Evolutionary conservation across 1,140 invertebrate species (phyloP).

Genomic region (Antheraea pernyi): DNA sequence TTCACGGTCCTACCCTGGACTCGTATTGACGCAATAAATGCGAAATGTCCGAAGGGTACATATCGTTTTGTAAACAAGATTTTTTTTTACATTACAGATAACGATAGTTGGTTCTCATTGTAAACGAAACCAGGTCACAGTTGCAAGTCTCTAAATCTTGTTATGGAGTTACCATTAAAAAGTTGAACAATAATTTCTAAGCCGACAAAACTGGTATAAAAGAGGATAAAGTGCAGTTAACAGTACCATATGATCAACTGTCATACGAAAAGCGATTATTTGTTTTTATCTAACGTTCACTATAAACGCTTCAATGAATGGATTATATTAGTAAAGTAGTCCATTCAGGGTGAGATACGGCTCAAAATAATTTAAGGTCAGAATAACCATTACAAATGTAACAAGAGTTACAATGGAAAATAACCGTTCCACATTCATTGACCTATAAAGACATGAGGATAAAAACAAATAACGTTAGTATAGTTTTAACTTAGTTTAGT

Average conservation of each 20-base stretch:
- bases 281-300: background rate
- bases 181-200: slow-evolving; percentile 7
- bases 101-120: background rate
- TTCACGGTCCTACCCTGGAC: slow-evolving; percentile 73
- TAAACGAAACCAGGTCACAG: slow-evolving; percentile 7
- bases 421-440: background rate
- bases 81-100: slow-evolving; percentile 8
- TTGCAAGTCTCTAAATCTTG: background rate
- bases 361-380: background rate
- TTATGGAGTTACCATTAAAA: background rate
- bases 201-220: background rate
- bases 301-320: background rate
- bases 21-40: slow-evolving; percentile 46
- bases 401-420: background rate
- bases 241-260: background rate
- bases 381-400: background rate
- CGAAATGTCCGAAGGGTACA: slow-evolving; percentile 41
- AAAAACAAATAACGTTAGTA: too few species aligned
- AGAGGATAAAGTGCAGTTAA: background rate
- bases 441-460: too few species aligned
- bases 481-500: too few species aligned
- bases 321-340: background rate
- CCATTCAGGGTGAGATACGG: background rate
- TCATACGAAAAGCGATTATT: background rate
- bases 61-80: slow-evolving; percentile 37